Percentiles rank a stretch among this genome's conserved stretches.
Evolutionary conservation across 2,888 invertebrate species (phyloP).

Genomic region (Agrochola litura): DNA sequence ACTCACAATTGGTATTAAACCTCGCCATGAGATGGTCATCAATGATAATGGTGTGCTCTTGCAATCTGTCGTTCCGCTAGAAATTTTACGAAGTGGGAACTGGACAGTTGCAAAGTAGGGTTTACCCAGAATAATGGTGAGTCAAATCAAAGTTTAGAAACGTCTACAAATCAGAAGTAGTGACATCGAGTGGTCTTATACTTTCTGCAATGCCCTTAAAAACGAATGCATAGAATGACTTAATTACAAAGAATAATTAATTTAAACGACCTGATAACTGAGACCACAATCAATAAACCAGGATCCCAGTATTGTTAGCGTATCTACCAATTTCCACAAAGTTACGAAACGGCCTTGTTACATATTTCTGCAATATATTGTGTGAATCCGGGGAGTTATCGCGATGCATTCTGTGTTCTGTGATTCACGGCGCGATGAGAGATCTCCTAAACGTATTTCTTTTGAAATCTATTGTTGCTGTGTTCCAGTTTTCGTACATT

Average conservation of each 20-base stretch:
- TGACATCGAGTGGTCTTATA: neutral
- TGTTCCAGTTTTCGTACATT: constrained; percentile 58
- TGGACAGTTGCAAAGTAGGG: neutral
- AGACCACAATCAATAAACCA: constrained; percentile 33
- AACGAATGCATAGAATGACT: neutral
- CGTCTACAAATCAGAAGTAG: neutral
- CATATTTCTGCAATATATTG: constrained; percentile 62
- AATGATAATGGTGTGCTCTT: neutral
- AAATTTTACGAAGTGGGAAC: neutral
- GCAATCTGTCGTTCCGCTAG: neutral
- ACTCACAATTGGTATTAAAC: neutral
- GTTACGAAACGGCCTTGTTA: constrained; percentile 60
- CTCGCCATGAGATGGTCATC: neutral
- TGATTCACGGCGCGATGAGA: constrained; percentile 59
- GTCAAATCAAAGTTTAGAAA: neutral
- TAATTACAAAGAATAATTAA: constrained; percentile 18
- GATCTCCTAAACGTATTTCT: constrained; percentile 60
- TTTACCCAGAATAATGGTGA: constrained; percentile 1
- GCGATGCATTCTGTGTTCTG: constrained; percentile 46
- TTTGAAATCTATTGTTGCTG: constrained; percentile 69
- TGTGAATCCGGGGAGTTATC: constrained; percentile 63
- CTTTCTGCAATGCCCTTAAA: neutral
- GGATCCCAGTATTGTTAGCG: constrained; percentile 45
- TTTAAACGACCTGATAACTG: constrained; percentile 3
- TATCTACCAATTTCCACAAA: constrained; percentile 30